Conservation (phyloP, 2,888 invertebrate genomes). For the Acrocyrtus sp. region DNA sequence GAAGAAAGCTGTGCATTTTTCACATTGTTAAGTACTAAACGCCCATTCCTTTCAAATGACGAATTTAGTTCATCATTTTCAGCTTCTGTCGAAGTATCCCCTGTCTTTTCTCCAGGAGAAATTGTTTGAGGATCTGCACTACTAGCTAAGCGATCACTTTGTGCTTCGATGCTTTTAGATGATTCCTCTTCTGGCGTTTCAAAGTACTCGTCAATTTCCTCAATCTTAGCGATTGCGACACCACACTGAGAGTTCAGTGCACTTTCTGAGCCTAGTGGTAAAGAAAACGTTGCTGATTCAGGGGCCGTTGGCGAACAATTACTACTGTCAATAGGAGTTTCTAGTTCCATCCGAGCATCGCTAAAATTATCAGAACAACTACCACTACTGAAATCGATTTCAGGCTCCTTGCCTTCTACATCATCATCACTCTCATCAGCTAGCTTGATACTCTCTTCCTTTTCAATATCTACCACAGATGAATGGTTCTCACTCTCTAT, state of each 20-base stretch:
- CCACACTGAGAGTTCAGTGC: too few species aligned
- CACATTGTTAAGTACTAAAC: too few species aligned
- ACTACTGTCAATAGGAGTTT: constrained; percentile 21
- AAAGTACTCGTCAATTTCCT: constrained; percentile 37
- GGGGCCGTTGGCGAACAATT: constrained; percentile 1
- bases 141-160: too few species aligned
- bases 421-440: constrained; percentile 23
- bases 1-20: too few species aligned
- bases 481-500: too few species aligned
- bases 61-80: too few species aligned
- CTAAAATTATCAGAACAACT: constrained; percentile 30
- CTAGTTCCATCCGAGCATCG: constrained; percentile 38
- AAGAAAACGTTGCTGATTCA: constrained; percentile 5
- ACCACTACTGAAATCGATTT: neutral
- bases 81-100: neutral
- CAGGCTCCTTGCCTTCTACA: neutral
- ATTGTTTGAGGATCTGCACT: neutral
- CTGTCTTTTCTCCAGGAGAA: neutral
- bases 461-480: too few species aligned
- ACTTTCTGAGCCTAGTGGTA: too few species aligned
- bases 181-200: constrained; percentile 21
- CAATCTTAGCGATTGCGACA: constrained; percentile 27
- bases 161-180: neutral
- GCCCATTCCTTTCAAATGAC: too few species aligned
- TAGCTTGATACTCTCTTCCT: constrained; percentile 5